Evolutionary conservation across 2,113 vertebrate genomes (phyloP).

Genomic region (Hippolais icterina): DNA sequence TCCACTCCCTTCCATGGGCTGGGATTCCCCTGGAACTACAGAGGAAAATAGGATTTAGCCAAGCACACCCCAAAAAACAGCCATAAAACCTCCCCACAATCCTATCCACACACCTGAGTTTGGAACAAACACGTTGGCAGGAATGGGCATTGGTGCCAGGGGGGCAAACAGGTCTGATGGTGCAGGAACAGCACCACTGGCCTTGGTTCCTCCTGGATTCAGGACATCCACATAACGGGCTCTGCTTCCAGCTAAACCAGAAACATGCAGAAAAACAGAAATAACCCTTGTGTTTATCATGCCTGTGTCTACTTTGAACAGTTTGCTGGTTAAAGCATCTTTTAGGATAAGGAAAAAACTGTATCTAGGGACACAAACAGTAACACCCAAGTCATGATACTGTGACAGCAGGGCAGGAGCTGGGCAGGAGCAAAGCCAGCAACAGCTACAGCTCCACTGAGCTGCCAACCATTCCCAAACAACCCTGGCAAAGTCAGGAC

Average conservation of each 20-base stretch:
- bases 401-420: not conserved
- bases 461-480: not conserved
- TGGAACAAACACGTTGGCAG: slow-evolving; percentile 85
- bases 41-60: not conserved
- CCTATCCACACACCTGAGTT: slow-evolving; percentile 79
- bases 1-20: slow-evolving; percentile 75
- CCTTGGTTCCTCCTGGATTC: slow-evolving; percentile 82
- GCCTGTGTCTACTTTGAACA: not conserved
- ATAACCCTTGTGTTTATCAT: not conserved
- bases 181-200: slow-evolving; percentile 72
- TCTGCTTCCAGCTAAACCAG: slow-evolving; percentile 74
- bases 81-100: rapidly evolving
- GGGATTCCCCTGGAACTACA: slow-evolving; percentile 80
- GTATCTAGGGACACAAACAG: not conserved
- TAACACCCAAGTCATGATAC: rapidly evolving
- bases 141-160: slow-evolving; percentile 89
- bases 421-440: not conserved
- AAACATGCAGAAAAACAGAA: not conserved
- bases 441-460: not conserved
- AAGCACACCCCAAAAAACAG: not conserved
- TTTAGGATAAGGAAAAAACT: not conserved
- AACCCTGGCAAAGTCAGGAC: not conserved
- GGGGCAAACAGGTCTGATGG: slow-evolving; percentile 92
- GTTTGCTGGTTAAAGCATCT: not conserved
- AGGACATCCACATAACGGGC: slow-evolving; percentile 92